These are phyloP conservation scores for Leucoraja ocellata DNA, from an alignment of 2,797 vertebrate species.

Conservation along the genomic window DNA sequence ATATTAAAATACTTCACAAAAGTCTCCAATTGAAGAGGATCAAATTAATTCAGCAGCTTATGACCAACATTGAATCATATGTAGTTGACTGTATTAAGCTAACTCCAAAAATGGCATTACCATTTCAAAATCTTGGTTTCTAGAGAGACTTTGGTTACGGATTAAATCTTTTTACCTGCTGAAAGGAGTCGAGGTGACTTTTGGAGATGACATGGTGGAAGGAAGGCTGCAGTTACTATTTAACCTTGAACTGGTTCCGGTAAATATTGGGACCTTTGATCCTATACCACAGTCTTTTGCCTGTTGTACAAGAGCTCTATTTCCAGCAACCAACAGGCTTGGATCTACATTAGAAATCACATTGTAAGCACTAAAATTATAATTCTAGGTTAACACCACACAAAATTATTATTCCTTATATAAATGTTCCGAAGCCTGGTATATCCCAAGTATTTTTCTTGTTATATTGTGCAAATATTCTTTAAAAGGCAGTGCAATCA, in stretches of 20 bases:
- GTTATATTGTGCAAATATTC: neutral
- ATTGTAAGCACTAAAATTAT: neutral
- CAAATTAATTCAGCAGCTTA: neutral
- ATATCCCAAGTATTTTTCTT: neutral
- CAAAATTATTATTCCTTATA: neutral
- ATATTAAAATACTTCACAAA: neutral
- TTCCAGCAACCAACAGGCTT: constrained; percentile 56
- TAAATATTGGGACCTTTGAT: constrained; percentile 52
- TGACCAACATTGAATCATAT: neutral
- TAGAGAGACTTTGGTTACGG: neutral
- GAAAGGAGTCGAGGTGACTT: constrained; percentile 51
- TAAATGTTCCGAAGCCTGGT: neutral
- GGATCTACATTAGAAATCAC: constrained; percentile 45
- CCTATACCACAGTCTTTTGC: constrained; percentile 44
- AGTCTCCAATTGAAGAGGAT: neutral
- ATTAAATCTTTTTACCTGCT: constrained; percentile 56
- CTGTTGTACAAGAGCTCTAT: constrained; percentile 53
- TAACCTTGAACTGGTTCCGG: constrained; percentile 46
- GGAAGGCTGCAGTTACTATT: constrained; percentile 49
- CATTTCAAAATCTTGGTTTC: neutral
- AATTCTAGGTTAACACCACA: neutral
- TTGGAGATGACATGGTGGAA: constrained; percentile 47
- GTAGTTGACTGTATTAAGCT: no score
- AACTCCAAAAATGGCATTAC: neutral
- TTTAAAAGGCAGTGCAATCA: neutral